Evolutionary conservation across 2,113 vertebrate species (phyloP), one percentile per base, ranked within the genome.

Genomic region (Gymnogyps californianus): DNA sequence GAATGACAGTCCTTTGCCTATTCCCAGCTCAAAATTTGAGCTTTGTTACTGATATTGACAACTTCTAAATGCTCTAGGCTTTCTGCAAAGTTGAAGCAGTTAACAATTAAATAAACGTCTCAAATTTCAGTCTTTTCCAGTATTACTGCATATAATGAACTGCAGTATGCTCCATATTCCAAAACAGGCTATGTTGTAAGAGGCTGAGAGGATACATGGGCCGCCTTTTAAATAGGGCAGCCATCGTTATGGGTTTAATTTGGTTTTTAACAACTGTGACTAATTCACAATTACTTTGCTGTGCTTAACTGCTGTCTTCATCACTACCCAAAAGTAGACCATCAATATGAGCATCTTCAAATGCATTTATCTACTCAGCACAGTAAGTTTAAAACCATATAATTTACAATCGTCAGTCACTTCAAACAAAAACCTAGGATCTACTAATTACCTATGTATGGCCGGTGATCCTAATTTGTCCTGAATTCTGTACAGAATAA

Each of bases 291-390:
- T 49, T 94, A 62, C 58, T 92, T 46, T 78, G 17, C 86, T 93
- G 55, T 88, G 34, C 87, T 96, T 96, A 77, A 76, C 46, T 95
- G 69, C 46, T 83, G 28, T 91, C 84, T 93, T 75, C 84, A 42
- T 83, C 87, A 54, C 49, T 79, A 44, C n/a, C 11, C 51, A 75
- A 88, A 70, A 94, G 54, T 10, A 89, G 61, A 72, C 62, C 72
- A 83, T 91, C 69, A 82, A 13, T 58, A 46, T 44, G 36, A 78
- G 65, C 74, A 81, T 94, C 67, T 96, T 26, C 17, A 62, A 89
- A 85, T 91, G 76, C 40, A 62, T 83, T 93, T 96, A 83, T 52
- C 67, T 92, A 59, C 47, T 97, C 32, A 87, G 66, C 44, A 65
- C 70, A 88, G 42, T 70, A 90, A 59, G 76, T 86, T 96, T 91